Evolutionary conservation across 1,140 invertebrate genomes (phyloP).

Genomic region (Rhopalosiphum padi): DNA sequence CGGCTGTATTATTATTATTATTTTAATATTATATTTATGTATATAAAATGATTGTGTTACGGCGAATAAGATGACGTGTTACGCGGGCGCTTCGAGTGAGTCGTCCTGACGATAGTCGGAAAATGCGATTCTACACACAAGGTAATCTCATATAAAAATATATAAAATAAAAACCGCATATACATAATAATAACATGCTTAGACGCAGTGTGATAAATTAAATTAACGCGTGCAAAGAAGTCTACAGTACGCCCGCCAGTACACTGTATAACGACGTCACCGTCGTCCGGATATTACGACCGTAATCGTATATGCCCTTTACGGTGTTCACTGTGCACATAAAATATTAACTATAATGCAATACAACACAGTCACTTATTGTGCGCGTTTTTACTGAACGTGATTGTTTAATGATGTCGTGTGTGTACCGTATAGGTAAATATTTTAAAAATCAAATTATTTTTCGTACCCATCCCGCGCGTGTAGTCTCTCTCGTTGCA

Average conservation of each 20-base stretch:
- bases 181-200: not conserved
- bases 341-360: not conserved
- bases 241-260: not conserved
- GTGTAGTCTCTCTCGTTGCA: not conserved
- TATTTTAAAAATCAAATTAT: not conserved
- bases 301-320: not conserved
- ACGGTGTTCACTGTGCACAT: not conserved
- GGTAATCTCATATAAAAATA: slow-evolving; percentile 21
- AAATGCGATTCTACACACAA: not conserved
- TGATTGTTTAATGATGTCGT: not conserved
- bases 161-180: not conserved
- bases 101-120: not conserved
- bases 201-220: slow-evolving; percentile 13
- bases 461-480: not conserved
- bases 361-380: slow-evolving; percentile 2
- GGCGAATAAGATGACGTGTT: not conserved
- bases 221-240: slow-evolving; percentile 10
- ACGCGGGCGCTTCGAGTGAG: not conserved
- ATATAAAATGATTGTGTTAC: not conserved
- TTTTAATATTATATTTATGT: not conserved
- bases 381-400: not conserved
- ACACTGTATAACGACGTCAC: slow-evolving; percentile 2
- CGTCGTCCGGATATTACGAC: slow-evolving; percentile 32
- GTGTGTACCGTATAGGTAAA: not conserved
- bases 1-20: not conserved